A percentile compares a stretch with the other conserved stretches of the same genome.
Evolutionary conservation across 2,113 vertebrate genomes (phyloP).

Genomic region (Budorcas taxicolor): DNA sequence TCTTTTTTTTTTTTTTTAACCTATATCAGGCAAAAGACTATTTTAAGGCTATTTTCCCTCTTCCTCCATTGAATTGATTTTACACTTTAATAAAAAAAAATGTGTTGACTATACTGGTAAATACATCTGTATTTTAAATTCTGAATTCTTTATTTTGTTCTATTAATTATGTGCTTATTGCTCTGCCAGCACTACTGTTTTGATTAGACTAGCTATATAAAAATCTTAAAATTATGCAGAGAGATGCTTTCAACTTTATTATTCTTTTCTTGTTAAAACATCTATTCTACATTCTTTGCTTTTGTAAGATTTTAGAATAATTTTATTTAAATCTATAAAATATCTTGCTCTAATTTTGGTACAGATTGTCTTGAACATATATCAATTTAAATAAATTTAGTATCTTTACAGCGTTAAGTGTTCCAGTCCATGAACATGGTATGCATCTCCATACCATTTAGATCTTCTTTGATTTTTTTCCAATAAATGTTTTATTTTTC

Average conservation of each 20-base stretch:
- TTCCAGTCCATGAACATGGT: background rate
- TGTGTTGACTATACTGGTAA: background rate
- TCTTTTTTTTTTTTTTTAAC: background rate
- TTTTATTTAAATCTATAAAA: background rate
- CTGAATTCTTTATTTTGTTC: background rate
- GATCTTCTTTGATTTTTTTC: background rate
- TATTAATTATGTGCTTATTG: background rate
- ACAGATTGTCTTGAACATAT: background rate
- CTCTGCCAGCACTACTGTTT: background rate
- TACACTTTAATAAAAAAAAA: background rate
- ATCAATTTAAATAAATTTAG: background rate
- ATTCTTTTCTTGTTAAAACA: background rate
- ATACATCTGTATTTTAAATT: background rate
- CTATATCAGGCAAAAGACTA: background rate
- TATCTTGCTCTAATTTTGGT: background rate
- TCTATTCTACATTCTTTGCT: background rate
- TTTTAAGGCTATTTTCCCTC: background rate
- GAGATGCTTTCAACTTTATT: background rate
- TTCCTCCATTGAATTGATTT: background rate
- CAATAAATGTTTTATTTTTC: background rate
- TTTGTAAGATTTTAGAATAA: background rate
- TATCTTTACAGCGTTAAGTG: background rate
- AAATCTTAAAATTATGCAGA: background rate
- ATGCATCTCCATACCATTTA: background rate
- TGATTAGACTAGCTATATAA: background rate